phyloP scores from a whole-genome alignment of 2,113 vertebrate species.

The Sardina pilchardus region DNA sequence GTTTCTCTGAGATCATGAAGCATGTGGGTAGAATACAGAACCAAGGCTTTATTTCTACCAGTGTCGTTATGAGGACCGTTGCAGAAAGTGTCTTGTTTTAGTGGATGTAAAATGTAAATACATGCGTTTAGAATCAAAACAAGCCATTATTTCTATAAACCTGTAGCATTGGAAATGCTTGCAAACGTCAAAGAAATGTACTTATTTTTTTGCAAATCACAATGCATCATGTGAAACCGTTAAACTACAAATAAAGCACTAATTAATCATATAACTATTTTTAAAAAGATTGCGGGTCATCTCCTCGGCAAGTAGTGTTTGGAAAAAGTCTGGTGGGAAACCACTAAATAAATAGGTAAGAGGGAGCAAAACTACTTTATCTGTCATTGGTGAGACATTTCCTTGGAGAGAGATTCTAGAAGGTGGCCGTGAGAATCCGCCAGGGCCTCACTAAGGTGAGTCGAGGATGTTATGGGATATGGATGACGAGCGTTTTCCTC shows the following conservation, averaged over 20 bases:
- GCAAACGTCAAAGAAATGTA: neutral
- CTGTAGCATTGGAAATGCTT: neutral
- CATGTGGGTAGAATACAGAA: too few relatives aligned
- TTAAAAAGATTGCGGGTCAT: neutral
- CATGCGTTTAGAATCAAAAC: neutral
- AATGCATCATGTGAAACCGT: neutral
- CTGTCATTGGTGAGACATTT: neutral
- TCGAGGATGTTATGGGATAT: conserved; percentile 33
- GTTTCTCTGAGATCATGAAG: too few relatives aligned
- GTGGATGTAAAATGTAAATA: neutral
- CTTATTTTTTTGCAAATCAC: neutral
- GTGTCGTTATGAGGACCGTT: neutral
- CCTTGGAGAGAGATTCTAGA: neutral
- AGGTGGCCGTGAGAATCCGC: conserved; percentile 13
- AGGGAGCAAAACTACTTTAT: neutral
- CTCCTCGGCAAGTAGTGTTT: neutral
- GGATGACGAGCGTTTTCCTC: conserved; percentile 23
- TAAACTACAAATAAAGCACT: too few relatives aligned
- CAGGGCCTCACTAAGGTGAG: conserved; percentile 63
- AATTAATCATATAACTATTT: too few relatives aligned
- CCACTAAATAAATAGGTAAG: neutral
- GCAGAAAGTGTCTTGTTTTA: neutral
- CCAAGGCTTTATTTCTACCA: neutral
- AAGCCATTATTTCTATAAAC: neutral
- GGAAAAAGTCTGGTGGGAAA: neutral